Base-by-base conservation (phyloP, 2,797 vertebrate genomes). In the Cynopterus sphinx region DNA sequence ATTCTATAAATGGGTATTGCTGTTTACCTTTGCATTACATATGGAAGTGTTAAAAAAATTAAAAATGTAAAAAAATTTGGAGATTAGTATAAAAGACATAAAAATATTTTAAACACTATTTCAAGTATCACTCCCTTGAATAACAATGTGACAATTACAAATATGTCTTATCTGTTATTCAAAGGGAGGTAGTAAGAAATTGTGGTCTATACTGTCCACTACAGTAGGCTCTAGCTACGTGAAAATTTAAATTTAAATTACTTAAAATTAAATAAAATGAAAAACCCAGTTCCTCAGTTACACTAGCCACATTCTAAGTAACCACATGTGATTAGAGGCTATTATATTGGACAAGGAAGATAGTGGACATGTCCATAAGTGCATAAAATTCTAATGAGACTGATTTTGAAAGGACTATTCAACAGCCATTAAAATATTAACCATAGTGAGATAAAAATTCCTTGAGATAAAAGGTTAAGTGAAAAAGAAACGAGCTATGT, bases 31-130 rank as follows among this genome's bases (percentile, higher is more conserved):
- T 87, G 22, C 9, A 24, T 36, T 87, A 22, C 53, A 87, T 43
- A 26, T 83, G 22, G 2, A 91, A 77, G 15, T 53, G 55, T 82
- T 68, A 74, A 86, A 71, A n/a, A 92, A 92, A 41, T 73, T 75
- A 87, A 65, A 39, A 55, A 41, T 82, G 41, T 31, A 84, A 55
- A 61, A 57, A 17, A 43, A 59, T 73, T 43, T 63, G 49, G 49
- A 59, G 36, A 70, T 33, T 43, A 84, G 5, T 41, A 46, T 79
- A 79, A 46, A 74, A 70, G 33, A 53, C 28, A 63, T 91, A 36
- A 93, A 91, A 87, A 82, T 67, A 90, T 55, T 87, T 87, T 90
- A 87, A 74, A n/a, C 8, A 78, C 46, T 39, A 75, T 53, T 95
- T 93, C 68, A 91, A 90, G 73, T 78, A 82, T 9, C 63, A 43